phyloP scores from a whole-genome alignment of 2,888 invertebrate genomes.

The Lithophane ornitopus region DNA sequence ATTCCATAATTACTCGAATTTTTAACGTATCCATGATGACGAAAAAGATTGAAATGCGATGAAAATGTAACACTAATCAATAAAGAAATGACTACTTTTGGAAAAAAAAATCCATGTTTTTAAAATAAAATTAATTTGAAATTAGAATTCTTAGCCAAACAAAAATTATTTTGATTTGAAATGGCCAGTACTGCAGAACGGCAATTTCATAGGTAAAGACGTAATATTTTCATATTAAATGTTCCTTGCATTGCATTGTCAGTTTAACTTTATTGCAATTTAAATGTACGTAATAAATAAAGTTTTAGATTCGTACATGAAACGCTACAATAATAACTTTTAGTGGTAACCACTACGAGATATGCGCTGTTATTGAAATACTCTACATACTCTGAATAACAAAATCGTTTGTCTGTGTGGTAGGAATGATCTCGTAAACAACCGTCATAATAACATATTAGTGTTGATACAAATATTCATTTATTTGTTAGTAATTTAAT shows the following conservation, averaged over 20 bases:
- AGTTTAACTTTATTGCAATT: slow-evolving; percentile 36
- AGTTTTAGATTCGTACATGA: slow-evolving; percentile 23
- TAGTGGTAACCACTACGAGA: slow-evolving; percentile 4
- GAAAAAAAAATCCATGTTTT: no score
- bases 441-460: background rate
- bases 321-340: slow-evolving; percentile 22
- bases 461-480: background rate
- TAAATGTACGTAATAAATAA: slow-evolving; percentile 32
- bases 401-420: background rate
- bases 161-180: no score
- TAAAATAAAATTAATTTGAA: no score
- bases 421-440: slow-evolving; percentile 2
- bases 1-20: no score
- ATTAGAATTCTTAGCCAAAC: no score
- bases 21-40: no score
- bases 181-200: no score
- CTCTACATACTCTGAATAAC: background rate
- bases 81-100: no score
- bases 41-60: no score
- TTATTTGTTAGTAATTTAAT: no score
- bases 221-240: slow-evolving; percentile 17
- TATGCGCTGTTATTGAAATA: slow-evolving; percentile 18
- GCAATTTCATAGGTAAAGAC: no score
- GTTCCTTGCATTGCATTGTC: background rate
- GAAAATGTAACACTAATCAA: no score